Conservation (phyloP, 1,140 invertebrate genomes). For the Drosophila kepulauana region DNA sequence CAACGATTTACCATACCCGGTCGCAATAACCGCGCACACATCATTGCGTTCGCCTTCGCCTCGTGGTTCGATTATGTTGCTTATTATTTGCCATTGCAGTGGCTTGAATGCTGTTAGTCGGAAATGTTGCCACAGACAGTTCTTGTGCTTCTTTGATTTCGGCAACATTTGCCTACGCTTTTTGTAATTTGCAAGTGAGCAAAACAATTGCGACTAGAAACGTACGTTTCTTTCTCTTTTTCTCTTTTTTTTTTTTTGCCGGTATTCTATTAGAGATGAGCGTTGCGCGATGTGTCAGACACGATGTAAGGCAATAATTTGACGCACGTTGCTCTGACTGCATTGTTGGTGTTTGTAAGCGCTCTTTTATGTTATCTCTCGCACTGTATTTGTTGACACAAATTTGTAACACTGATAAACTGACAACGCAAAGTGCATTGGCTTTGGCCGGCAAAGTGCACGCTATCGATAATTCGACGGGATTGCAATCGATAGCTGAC, state of each 20-base stretch:
- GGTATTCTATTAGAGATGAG: constrained; percentile 23
- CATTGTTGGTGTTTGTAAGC: not conserved
- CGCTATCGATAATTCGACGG: constrained; percentile 1
- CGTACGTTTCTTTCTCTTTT: no score
- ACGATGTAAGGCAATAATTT: no score
- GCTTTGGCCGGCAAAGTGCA: constrained; percentile 10
- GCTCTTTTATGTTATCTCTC: not conserved
- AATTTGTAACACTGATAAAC: not conserved
- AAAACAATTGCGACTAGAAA: constrained; percentile 1
- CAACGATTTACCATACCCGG: constrained; percentile 94
- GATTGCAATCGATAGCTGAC: no score
- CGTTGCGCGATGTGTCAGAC: no score
- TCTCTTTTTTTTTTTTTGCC: no score
- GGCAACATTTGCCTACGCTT: constrained; percentile 11
- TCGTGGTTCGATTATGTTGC: constrained; percentile 85
- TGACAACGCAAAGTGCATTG: not conserved
- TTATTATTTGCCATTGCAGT: constrained; percentile 89
- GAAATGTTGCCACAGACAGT: constrained; percentile 81
- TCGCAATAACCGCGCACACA: constrained; percentile 91
- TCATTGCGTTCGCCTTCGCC: constrained; percentile 79
- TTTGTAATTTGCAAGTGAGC: not conserved
- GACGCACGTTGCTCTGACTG: constrained; percentile 4
- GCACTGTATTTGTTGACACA: not conserved
- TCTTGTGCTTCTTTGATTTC: constrained; percentile 48
- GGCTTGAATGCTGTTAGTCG: constrained; percentile 87